phyloP scores from a whole-genome alignment of 2,113 vertebrate species.

The Pollimyrus isidori region DNA sequence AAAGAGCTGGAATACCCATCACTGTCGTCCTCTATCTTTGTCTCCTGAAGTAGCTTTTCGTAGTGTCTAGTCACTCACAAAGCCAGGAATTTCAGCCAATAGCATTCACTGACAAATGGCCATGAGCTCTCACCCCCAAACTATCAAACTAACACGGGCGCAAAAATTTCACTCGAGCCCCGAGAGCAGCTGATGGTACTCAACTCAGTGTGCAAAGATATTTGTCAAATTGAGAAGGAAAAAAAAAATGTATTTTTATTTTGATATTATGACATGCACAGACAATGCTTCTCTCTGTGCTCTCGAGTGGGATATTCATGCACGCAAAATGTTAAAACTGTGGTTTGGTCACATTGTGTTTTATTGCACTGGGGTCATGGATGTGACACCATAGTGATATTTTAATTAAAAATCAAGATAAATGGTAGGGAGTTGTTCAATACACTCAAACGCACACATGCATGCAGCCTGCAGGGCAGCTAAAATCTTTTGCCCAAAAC shows the following conservation, averaged over 20 bases:
- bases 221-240: background rate
- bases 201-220: background rate
- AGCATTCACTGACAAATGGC: background rate
- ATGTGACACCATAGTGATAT: background rate
- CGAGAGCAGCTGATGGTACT: background rate
- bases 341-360: background rate
- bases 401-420: background rate
- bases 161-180: background rate
- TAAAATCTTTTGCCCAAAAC: background rate
- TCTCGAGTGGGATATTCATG: background rate
- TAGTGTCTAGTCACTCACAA: background rate
- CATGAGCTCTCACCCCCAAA: background rate
- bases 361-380: background rate
- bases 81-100: background rate
- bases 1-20: background rate
- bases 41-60: background rate
- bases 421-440: background rate
- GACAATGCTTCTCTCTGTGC: background rate
- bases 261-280: background rate
- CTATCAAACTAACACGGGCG: background rate
- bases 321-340: background rate
- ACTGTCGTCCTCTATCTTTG: background rate
- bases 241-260: background rate
- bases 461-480: background rate
- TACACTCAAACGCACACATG: no score